phyloP scores from a whole-genome alignment of 2,113 vertebrate species.

The Tangachromis dhanisi region DNA sequence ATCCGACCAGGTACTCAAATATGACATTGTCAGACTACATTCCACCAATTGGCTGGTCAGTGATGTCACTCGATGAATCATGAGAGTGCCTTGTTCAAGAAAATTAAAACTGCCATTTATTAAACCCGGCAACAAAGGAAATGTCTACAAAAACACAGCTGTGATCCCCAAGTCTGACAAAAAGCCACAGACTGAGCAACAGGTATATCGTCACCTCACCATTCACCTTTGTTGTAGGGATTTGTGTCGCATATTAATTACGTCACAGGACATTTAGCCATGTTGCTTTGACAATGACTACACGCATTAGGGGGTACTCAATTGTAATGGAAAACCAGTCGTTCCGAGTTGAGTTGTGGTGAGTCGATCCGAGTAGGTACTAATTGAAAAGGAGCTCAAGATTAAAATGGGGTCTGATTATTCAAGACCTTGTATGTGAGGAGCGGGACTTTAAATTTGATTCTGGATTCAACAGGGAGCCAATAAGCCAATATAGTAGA shows the following conservation, averaged over 20 bases:
- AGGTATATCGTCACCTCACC: not conserved
- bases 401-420: not conserved
- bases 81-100: not conserved
- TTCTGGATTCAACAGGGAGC: not conserved
- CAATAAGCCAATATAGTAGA: not conserved
- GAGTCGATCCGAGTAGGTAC: not conserved
- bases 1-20: not conserved
- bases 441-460: not conserved
- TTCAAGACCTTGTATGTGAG: not conserved
- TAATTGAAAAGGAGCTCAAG: not conserved
- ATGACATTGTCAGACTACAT: not conserved
- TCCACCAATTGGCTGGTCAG: not conserved
- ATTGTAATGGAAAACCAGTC: not conserved
- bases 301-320: not conserved
- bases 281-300: not conserved
- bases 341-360: not conserved
- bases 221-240: not conserved
- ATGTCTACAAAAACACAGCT: not conserved
- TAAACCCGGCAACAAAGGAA: not conserved
- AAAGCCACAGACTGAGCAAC: not conserved
- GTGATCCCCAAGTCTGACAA: not conserved
- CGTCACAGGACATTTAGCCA: not conserved
- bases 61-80: not conserved
- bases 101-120: not conserved
- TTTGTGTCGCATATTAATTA: not conserved